A percentile compares a stretch with the other conserved stretches of the same genome.
These are phyloP conservation scores for Acomys russatus DNA, from an alignment of 2,797 vertebrate genomes.

Conservation along the genomic window DNA sequence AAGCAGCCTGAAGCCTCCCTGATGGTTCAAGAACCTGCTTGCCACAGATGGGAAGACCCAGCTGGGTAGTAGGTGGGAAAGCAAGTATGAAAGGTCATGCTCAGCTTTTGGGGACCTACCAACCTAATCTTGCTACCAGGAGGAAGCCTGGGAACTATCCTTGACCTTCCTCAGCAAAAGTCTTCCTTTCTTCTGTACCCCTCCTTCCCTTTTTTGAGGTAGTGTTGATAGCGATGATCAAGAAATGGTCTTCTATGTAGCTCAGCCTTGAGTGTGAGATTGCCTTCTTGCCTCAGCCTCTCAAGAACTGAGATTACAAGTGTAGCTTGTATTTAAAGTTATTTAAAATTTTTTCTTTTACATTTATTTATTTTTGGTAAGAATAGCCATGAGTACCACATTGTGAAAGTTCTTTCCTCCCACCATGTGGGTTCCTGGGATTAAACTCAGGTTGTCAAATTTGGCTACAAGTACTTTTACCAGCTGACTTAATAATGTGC, in stretches of 20 bases:
- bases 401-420: not conserved
- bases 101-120: not conserved
- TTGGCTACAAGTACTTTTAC: not conserved
- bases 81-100: not conserved
- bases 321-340: not conserved
- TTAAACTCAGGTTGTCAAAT: not conserved
- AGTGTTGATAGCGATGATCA: too few relatives aligned
- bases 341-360: not conserved
- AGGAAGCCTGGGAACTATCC: not conserved
- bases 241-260: not conserved
- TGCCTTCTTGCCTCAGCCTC: not conserved
- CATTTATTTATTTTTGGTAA: not conserved
- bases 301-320: not conserved
- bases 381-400: not conserved
- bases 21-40: not conserved
- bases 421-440: not conserved
- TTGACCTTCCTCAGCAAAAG: not conserved
- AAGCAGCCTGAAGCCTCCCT: not conserved
- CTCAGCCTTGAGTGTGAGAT: not conserved
- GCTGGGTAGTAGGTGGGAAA: too few relatives aligned
- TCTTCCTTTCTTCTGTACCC: not conserved
- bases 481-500: not conserved
- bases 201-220: too few relatives aligned
- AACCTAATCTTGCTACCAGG: too few relatives aligned
- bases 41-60: not conserved